Evolutionary conservation across 2,888 invertebrate genomes (phyloP).

Genomic region (Escarpia spicata): DNA sequence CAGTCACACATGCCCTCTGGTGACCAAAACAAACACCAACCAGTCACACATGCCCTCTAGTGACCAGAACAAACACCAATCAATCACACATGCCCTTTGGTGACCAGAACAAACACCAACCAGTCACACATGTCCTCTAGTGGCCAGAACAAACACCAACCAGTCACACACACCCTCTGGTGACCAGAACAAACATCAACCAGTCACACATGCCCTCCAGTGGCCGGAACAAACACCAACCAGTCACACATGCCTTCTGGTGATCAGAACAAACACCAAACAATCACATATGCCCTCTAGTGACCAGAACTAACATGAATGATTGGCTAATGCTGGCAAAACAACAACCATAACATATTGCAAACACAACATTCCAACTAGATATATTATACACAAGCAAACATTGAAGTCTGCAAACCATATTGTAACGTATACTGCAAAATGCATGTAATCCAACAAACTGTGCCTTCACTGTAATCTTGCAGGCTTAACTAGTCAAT

Average conservation of each 20-base stretch:
- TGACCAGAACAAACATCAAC: not conserved
- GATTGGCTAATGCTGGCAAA: not conserved
- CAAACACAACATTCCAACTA: not conserved
- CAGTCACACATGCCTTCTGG: not conserved
- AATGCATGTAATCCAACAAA: not conserved
- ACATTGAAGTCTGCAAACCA: not conserved
- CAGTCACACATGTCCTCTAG: not conserved
- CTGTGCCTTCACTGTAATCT: not conserved
- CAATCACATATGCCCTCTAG: not conserved
- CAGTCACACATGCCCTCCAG: not conserved
- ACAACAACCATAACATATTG: not conserved
- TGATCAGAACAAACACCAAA: not conserved
- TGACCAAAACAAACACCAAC: not conserved
- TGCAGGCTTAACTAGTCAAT: not conserved
- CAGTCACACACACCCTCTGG: not conserved
- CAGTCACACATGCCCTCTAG: slow-evolving; percentile 16
- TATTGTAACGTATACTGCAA: not conserved
- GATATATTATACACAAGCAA: not conserved
- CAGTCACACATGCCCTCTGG: slow-evolving; percentile 7
- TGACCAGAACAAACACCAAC: not conserved
- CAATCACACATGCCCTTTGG: not conserved
- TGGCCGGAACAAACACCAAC: not conserved
- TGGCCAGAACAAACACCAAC: not conserved
- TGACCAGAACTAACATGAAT: not conserved
- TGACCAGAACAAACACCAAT: not conserved